These are phyloP conservation scores for Ophion obscuratus DNA, from an alignment of 2,888 invertebrate species.

Conservation along the genomic window DNA sequence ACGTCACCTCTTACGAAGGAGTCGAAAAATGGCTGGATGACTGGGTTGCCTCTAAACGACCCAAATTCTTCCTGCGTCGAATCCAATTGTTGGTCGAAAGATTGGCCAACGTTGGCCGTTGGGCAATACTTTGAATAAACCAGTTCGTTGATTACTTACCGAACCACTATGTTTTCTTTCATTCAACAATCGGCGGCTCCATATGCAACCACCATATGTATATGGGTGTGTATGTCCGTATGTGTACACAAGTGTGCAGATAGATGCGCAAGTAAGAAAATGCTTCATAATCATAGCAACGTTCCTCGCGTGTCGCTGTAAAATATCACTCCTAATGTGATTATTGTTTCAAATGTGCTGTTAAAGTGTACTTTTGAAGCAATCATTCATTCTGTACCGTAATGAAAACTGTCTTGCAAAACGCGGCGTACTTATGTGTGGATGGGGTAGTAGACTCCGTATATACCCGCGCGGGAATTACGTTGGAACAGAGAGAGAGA, in stretches of 20 bases:
- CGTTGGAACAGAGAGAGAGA: background rate
- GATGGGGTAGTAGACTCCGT: background rate
- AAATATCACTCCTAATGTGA: background rate
- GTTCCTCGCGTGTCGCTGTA: background rate
- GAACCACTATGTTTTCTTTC: no score
- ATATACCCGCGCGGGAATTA: background rate
- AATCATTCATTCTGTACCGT: slow-evolving; percentile 7
- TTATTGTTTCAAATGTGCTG: slow-evolving; percentile 1
- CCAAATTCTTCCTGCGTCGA: no score
- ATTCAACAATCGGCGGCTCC: no score
- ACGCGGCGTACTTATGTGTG: background rate
- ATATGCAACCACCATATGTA: no score
- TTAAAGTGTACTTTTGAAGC: slow-evolving; percentile 27
- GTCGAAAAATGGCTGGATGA: no score
- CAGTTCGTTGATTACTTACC: no score
- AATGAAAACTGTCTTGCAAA: slow-evolving; percentile 23
- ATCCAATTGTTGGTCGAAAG: no score
- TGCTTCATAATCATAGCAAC: background rate
- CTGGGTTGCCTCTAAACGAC: no score
- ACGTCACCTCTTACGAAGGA: no score
- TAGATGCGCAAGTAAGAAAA: background rate
- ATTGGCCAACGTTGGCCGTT: no score
- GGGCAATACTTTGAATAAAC: no score
- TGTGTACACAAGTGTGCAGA: background rate
- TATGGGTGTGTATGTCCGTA: background rate